Conservation (phyloP, 2,888 invertebrate genomes). For the Ligdia adustata region DNA sequence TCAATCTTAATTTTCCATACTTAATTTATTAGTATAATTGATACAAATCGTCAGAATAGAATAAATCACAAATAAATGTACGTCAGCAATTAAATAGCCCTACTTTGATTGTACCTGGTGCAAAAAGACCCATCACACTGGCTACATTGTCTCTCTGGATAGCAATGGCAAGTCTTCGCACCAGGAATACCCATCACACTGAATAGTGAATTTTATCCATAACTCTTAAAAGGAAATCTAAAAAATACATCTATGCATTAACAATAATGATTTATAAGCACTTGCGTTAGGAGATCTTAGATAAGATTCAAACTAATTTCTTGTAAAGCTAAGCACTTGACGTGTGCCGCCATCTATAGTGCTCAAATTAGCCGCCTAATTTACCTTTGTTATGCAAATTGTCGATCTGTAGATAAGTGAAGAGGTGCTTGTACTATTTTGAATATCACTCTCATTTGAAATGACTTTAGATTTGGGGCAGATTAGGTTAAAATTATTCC, state of each 20-base stretch:
- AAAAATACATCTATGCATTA: neutral
- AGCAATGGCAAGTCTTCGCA: neutral
- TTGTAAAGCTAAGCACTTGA: too few relatives aligned
- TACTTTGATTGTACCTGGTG: too few relatives aligned
- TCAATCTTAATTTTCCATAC: too few relatives aligned
- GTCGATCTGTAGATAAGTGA: constrained; percentile 61
- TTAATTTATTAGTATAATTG: too few relatives aligned
- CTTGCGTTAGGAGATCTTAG: constrained; percentile 50
- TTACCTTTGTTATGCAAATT: constrained; percentile 61
- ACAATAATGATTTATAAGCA: constrained; percentile 42
- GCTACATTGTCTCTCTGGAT: too few relatives aligned
- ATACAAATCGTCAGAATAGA: too few relatives aligned
- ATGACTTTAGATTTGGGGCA: constrained; percentile 21
- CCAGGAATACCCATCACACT: neutral
- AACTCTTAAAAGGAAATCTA: neutral
- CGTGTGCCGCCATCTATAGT: constrained; percentile 54
- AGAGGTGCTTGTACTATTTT: constrained; percentile 56
- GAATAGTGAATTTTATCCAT: neutral
- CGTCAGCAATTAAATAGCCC: too few relatives aligned
- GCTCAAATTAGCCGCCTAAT: constrained; percentile 73
- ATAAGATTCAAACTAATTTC: constrained; percentile 68
- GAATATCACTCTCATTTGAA: constrained; percentile 18
- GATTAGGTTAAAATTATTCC: constrained; percentile 6
- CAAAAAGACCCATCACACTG: too few relatives aligned
- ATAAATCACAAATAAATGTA: too few relatives aligned